Evolutionary conservation across 2,888 invertebrate genomes (phyloP).

Genomic region (Syritta pipiens): DNA sequence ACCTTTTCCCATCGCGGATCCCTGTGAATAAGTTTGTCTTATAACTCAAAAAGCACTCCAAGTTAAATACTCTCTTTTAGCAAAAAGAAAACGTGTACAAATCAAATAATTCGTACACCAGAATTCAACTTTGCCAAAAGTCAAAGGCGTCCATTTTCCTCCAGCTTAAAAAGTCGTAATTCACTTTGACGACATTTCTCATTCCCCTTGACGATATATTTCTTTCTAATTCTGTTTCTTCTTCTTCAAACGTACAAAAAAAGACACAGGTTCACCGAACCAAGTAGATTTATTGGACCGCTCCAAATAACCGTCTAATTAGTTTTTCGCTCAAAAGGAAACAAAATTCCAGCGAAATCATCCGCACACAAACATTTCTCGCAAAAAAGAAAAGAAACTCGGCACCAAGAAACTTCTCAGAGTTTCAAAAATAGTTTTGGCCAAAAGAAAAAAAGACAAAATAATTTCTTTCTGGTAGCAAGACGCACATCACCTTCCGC

Average conservation of each 20-base stretch:
- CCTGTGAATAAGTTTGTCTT: too few relatives aligned
- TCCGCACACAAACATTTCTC: background rate
- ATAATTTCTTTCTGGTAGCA: too few relatives aligned
- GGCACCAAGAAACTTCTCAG: slow-evolving; percentile 13
- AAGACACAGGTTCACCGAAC: slow-evolving; percentile 37
- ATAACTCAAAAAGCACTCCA: too few relatives aligned
- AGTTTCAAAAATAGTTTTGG: too few relatives aligned
- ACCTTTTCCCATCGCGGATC: too few relatives aligned
- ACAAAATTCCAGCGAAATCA: background rate
- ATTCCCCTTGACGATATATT: background rate
- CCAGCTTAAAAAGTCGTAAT: slow-evolving; percentile 8
- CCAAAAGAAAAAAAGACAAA: too few relatives aligned
- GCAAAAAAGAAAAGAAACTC: background rate
- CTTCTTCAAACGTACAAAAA: too few relatives aligned
- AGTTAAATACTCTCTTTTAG: too few relatives aligned
- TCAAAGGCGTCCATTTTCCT: background rate
- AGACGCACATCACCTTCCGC: slow-evolving; percentile 8
- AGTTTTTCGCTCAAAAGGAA: slow-evolving; percentile 6
- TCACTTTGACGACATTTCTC: slow-evolving; percentile 8
- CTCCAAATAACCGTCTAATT: slow-evolving; percentile 38
- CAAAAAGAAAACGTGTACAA: too few relatives aligned
- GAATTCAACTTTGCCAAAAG: too few relatives aligned
- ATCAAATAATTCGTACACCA: too few relatives aligned
- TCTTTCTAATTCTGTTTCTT: too few relatives aligned
- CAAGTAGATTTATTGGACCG: slow-evolving; percentile 24